Evolutionary conservation across 2,888 invertebrate genomes (phyloP).

Genomic region (Listrodromus nycthemerus): DNA sequence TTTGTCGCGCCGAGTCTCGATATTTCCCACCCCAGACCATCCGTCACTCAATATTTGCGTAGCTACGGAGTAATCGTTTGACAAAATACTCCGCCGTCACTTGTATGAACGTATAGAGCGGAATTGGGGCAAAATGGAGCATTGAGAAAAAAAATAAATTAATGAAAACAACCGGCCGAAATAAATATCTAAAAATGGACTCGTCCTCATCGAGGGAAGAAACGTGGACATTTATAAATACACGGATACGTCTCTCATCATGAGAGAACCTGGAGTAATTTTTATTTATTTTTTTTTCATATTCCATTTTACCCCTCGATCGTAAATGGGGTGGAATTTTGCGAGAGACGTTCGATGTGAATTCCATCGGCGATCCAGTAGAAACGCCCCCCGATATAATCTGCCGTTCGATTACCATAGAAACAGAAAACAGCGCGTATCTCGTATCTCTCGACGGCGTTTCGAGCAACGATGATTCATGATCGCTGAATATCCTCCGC

Average conservation of each 20-base stretch:
- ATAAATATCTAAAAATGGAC: neutral
- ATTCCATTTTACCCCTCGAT: neutral
- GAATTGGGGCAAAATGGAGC: neutral
- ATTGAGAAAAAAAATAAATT: neutral
- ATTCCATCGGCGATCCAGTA: constrained; percentile 8
- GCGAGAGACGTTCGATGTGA: neutral
- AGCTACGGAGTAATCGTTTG: neutral
- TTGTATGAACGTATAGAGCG: neutral
- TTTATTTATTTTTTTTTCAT: neutral
- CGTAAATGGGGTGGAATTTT: neutral
- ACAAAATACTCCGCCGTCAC: neutral
- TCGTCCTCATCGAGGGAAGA: neutral
- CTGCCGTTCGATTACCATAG: constrained; percentile 41
- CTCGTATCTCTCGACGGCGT: constrained; percentile 19
- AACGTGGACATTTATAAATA: neutral
- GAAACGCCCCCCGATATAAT: constrained; percentile 53
- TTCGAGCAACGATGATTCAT: constrained; percentile 2
- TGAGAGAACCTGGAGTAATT: neutral
- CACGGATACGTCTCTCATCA: neutral
- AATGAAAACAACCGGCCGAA: neutral
- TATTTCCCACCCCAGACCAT: neutral
- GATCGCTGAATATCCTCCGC: constrained; percentile 15
- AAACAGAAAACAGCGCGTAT: constrained; percentile 43
- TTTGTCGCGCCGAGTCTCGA: neutral
- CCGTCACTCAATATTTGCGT: neutral